Evolutionary conservation across 35 echinoderm and acorn worm genomes (phyloP).

Genomic region (Patiria miniata): DNA sequence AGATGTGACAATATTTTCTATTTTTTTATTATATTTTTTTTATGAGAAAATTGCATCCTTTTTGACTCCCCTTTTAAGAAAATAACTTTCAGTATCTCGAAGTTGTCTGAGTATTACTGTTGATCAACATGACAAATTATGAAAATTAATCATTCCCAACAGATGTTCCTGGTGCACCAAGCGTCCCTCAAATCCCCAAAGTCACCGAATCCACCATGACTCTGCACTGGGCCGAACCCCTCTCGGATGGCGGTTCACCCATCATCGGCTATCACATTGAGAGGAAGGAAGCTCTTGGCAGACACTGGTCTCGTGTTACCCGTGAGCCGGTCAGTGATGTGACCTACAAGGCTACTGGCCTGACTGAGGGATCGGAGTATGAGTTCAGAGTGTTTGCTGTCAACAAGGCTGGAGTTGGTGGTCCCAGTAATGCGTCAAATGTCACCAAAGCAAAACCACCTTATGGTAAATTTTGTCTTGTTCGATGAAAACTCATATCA

Average conservation of each 20-base stretch:
- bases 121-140: background rate
- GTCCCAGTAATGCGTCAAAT: constrained; percentile 60
- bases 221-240: constrained; percentile 65
- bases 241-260: constrained; percentile 75
- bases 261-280: constrained; percentile 84
- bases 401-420: constrained; percentile 85
- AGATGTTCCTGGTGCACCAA: constrained; percentile 89
- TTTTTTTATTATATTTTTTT: no score
- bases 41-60: no score
- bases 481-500: no score
- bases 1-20: no score
- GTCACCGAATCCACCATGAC: constrained; percentile 65
- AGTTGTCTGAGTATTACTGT: no score
- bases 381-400: constrained; percentile 91
- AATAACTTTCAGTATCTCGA: no score
- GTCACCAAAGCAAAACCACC: constrained; percentile 63
- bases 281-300: constrained; percentile 74
- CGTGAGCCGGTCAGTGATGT: constrained; percentile 54
- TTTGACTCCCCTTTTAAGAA: no score
- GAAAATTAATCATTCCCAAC: background rate
- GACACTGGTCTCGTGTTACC: constrained; percentile 81
- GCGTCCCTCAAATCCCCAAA: constrained; percentile 50
- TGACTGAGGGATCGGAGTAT: constrained; percentile 80
- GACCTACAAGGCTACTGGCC: constrained; percentile 65
- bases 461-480: constrained; percentile 58